Evolutionary conservation across 2,797 vertebrate species (phyloP).

Genomic region (Stomatorhinus walkeri): DNA sequence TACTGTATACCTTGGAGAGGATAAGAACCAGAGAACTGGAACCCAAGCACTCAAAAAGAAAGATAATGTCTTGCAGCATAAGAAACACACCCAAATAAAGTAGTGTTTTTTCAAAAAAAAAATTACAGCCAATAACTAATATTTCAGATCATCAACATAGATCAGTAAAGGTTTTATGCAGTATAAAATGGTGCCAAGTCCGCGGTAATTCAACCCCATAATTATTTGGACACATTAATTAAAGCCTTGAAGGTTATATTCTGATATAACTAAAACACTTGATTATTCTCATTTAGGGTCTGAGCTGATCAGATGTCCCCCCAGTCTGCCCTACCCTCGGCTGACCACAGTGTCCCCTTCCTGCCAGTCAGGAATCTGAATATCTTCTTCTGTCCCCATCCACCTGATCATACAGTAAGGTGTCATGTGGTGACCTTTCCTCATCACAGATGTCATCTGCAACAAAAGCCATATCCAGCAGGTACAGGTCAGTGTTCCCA

Average conservation of each 20-base stretch:
- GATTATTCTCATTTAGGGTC: neutral
- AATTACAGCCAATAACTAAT: neutral
- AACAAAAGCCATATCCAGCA: slow-evolving; percentile 22
- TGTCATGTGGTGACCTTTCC: slow-evolving; percentile 21
- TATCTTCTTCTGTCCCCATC: slow-evolving; percentile 22
- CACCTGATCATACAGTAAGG: slow-evolving; percentile 41
- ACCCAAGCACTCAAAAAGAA: neutral
- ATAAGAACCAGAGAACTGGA: neutral
- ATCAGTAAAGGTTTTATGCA: neutral
- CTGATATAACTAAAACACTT: neutral
- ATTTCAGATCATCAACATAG: neutral
- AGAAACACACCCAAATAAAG: neutral
- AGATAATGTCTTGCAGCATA: neutral
- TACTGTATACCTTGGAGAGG: neutral
- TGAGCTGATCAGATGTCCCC: neutral
- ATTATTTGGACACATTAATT: neutral
- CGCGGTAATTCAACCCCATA: neutral
- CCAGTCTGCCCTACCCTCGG: neutral
- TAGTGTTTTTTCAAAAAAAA: neutral
- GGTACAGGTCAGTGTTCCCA: neutral
- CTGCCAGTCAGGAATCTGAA: slow-evolving; percentile 7
- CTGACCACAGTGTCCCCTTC: neutral
- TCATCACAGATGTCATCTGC: slow-evolving; percentile 37
- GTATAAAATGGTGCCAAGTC: neutral
- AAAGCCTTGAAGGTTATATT: neutral